phyloP scores from a whole-genome alignment of 1,140 invertebrate genomes.

The Trypoxylus dichotomus region DNA sequence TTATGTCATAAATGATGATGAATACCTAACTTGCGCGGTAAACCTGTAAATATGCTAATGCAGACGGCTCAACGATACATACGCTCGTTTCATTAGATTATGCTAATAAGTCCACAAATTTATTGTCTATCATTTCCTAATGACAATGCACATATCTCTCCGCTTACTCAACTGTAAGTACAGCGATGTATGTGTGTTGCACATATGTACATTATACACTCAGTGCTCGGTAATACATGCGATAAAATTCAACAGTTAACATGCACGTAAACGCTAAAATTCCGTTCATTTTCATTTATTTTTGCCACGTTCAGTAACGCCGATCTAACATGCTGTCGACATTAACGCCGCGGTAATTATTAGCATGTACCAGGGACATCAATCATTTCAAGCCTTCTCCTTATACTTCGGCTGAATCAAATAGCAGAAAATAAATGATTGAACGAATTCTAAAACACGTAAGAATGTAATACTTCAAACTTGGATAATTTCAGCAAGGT shows the following conservation, averaged over 20 bases:
- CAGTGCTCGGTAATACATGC: slow-evolving; percentile 4
- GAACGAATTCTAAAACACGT: slow-evolving; percentile 1
- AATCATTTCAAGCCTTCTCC: neutral
- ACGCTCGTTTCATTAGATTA: slow-evolving; percentile 18
- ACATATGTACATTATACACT: neutral
- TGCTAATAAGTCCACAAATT: slow-evolving; percentile 11
- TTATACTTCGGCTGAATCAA: neutral
- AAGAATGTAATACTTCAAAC: neutral
- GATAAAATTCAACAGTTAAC: neutral
- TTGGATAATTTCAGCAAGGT: neutral
- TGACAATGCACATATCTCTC: slow-evolving; percentile 1
- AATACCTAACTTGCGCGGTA: neutral
- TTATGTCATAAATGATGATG: slow-evolving; percentile 22
- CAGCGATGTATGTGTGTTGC: neutral
- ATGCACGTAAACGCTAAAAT: slow-evolving; percentile 7
- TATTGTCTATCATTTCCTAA: slow-evolving; percentile 22
- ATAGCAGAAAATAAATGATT: neutral
- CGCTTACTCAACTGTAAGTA: neutral
- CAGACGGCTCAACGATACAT: slow-evolving; percentile 8
- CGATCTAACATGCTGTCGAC: neutral
- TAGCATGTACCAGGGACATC: slow-evolving; percentile 14
- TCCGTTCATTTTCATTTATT: slow-evolving; percentile 1
- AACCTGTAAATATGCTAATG: slow-evolving; percentile 19
- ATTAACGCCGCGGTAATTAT: slow-evolving; percentile 16
- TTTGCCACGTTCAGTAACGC: neutral